Conservation (phyloP, 1,140 invertebrate genomes). For the Drosophila elegans region DNA sequence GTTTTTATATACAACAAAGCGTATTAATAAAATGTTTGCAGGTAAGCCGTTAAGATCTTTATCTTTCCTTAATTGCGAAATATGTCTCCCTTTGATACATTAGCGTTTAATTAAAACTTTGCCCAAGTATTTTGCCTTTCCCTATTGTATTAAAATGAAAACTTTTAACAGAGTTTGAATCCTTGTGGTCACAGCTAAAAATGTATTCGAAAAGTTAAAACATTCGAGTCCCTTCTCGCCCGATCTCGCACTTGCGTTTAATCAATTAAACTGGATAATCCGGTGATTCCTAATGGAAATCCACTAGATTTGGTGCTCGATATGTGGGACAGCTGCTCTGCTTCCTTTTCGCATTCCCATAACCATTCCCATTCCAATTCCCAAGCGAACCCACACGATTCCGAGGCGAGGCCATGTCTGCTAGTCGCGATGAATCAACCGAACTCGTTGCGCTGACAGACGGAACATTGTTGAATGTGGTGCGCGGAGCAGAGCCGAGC, state of each 20-base stretch:
- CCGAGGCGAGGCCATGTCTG: conserved; percentile 32
- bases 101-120: conserved; percentile 3
- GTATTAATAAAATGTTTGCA: no score
- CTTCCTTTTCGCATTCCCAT: background rate
- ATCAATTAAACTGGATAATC: conserved; percentile 38
- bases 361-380: background rate
- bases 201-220: background rate
- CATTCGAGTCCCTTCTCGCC: background rate
- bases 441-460: conserved; percentile 26
- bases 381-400: conserved; percentile 21
- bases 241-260: conserved; percentile 5
- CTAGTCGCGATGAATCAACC: conserved; percentile 17
- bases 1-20: no score
- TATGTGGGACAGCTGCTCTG: background rate
- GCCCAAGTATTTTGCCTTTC: background rate
- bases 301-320: conserved; percentile 29
- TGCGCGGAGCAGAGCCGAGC: conserved; percentile 8
- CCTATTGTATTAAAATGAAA: background rate
- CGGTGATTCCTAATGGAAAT: conserved; percentile 25
- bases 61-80: background rate
- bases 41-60: no score
- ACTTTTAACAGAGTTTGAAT: background rate
- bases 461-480: conserved; percentile 41
- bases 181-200: background rate
- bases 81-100: background rate